Evolutionary conservation across 1,140 invertebrate species (phyloP).

Genomic region (Ptiloglossa arizonensis): DNA sequence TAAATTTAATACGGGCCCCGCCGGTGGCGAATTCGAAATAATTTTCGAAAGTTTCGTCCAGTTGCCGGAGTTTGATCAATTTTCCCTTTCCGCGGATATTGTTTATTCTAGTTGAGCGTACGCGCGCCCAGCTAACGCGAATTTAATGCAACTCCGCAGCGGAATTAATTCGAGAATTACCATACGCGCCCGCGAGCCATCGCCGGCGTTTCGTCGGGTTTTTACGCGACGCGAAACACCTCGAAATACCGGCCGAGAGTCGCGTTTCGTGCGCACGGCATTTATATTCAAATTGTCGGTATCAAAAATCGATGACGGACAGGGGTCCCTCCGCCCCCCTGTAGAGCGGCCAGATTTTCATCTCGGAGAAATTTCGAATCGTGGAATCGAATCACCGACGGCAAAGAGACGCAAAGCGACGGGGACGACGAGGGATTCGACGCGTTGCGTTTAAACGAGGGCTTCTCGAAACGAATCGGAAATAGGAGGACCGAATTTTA

Average conservation of each 20-base stretch:
- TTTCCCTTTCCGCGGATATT: slow-evolving; percentile 48
- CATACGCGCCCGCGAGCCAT: slow-evolving; percentile 16
- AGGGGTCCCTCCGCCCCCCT: too few species aligned
- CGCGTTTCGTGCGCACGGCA: too few species aligned
- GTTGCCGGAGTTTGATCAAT: slow-evolving; percentile 35
- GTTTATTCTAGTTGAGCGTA: slow-evolving; percentile 43
- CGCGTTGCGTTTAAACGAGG: too few species aligned
- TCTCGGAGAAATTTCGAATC: too few species aligned
- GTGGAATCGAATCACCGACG: too few species aligned
- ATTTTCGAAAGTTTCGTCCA: slow-evolving; percentile 35
- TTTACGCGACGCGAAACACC: slow-evolving; percentile 17
- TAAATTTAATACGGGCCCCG: slow-evolving; percentile 39
- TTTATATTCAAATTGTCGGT: too few species aligned
- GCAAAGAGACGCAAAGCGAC: too few species aligned
- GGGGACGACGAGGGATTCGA: too few species aligned
- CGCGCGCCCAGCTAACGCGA: slow-evolving; percentile 18
- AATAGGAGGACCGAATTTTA: too few species aligned
- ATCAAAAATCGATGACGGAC: background rate
- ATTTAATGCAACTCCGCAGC: slow-evolving; percentile 46
- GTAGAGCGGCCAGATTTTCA: too few species aligned
- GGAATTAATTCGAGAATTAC: slow-evolving; percentile 48
- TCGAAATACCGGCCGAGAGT: background rate
- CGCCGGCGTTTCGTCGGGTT: slow-evolving; percentile 1
- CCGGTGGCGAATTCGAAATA: slow-evolving; percentile 38
- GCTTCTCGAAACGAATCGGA: too few species aligned